Percentiles rank a stretch among this genome's conserved stretches.
Evolutionary conservation across 2,888 invertebrate species (phyloP).

Genomic region (Aleiodes alternator): DNA sequence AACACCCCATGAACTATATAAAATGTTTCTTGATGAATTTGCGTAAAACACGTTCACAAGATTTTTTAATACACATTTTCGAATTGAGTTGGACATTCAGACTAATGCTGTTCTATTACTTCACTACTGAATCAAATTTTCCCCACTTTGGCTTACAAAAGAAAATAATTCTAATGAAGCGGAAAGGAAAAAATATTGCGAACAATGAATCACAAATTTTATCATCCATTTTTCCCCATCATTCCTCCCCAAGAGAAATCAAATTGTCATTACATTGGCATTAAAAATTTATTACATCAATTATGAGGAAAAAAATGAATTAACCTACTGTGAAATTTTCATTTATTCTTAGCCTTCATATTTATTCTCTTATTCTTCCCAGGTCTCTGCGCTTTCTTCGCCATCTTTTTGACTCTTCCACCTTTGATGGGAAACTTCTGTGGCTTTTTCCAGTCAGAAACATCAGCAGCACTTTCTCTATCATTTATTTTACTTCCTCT

Average conservation of each 20-base stretch:
- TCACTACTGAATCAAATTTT: no score
- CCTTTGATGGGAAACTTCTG: conserved; percentile 57
- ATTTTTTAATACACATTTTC: no score
- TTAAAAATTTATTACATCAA: neutral
- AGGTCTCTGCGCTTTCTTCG: conserved; percentile 65
- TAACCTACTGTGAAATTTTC: conserved; percentile 17
- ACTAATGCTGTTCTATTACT: no score
- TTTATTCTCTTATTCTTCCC: conserved; percentile 76
- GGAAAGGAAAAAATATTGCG: no score
- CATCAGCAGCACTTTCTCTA: conserved; percentile 84
- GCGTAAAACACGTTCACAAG: no score
- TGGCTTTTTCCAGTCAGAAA: conserved; percentile 77
- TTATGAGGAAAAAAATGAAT: conserved; percentile 11
- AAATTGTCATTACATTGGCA: neutral
- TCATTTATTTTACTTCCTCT: conserved; percentile 92
- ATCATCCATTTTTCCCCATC: neutral
- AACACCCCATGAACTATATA: no score
- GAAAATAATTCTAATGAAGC: no score
- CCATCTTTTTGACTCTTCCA: conserved; percentile 52
- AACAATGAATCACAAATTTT: no score
- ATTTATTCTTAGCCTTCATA: conserved; percentile 74
- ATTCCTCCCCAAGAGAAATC: conserved; percentile 9
- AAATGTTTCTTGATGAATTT: no score
- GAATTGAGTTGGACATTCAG: no score
- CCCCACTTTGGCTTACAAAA: no score